phyloP scores from a whole-genome alignment of 2,888 invertebrate species.

The Lasius platythorax region DNA sequence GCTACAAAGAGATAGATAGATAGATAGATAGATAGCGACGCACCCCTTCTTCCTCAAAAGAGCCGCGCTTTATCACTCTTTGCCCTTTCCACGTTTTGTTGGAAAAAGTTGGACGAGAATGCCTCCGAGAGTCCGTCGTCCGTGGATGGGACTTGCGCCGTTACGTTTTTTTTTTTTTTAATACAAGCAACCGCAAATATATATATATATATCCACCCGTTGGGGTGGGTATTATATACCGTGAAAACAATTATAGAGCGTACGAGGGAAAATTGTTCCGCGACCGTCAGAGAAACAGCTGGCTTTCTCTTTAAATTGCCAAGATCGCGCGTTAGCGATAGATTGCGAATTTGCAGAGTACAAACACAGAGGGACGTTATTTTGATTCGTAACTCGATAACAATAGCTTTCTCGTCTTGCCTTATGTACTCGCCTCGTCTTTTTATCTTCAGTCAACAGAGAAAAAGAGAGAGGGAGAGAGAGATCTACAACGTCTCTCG shows the following conservation, averaged over 20 bases:
- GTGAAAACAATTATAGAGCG: slow-evolving; percentile 21
- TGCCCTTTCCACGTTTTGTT: slow-evolving; percentile 14
- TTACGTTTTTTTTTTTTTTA: slow-evolving; percentile 17
- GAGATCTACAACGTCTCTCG: slow-evolving; percentile 7
- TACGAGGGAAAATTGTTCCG: neutral
- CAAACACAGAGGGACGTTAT: neutral
- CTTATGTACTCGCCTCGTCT: neutral
- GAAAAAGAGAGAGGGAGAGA: neutral
- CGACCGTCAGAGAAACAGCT: neutral
- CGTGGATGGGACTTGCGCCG: neutral
- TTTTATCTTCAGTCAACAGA: neutral
- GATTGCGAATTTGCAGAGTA: neutral
- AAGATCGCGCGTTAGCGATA: neutral
- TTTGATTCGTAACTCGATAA: neutral
- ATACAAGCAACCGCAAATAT: slow-evolving; percentile 25
- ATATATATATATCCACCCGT: neutral
- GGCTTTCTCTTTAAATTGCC: neutral
- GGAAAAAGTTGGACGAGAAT: slow-evolving; percentile 26
- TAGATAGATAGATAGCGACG: neutral
- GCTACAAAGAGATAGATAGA: neutral
- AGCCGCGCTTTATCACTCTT: neutral
- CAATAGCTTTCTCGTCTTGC: slow-evolving; percentile 10
- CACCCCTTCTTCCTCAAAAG: slow-evolving; percentile 19
- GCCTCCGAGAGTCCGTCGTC: neutral
- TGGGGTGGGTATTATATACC: slow-evolving; percentile 1